Percentiles rank a stretch among this genome's conserved stretches.
Conservation (phyloP, 1,140 invertebrate species). For the Achroia grisella region DNA sequence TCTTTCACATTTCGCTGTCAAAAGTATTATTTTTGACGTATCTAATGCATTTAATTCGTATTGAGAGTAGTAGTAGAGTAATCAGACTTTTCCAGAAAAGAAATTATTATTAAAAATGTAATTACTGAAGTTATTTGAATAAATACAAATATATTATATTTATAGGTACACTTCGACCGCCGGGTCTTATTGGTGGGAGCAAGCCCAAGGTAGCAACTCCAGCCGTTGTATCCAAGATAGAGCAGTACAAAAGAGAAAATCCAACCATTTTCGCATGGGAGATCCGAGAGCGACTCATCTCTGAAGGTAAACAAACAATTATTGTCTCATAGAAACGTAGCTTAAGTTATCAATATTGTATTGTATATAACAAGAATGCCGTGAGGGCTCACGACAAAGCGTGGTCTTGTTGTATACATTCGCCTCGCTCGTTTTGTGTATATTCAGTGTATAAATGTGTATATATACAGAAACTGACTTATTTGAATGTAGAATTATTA, state of each 20-base stretch:
- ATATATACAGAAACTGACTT: too few relatives aligned
- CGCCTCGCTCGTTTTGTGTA: not conserved
- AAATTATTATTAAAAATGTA: too few relatives aligned
- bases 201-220: constrained; percentile 99
- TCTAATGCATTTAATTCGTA: too few relatives aligned
- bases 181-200: constrained; percentile 97
- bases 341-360: constrained; percentile 28
- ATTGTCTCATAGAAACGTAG: constrained; percentile 1
- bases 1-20: too few relatives aligned
- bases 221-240: constrained; percentile 95
- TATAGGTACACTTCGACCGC: constrained; percentile 92
- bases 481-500: not conserved
- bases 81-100: too few relatives aligned
- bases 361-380: constrained; percentile 34
- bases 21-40: too few relatives aligned
- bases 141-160: constrained; percentile 24
- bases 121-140: too few relatives aligned
- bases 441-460: not conserved
- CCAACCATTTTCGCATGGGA: constrained; percentile 99
- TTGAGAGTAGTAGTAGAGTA: too few relatives aligned
- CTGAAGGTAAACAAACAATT: constrained; percentile 83
- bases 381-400: constrained; percentile 35
- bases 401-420: constrained; percentile 11
- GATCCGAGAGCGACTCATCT: constrained; percentile 94
- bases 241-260: constrained; percentile 97